A percentile compares a stretch with the other conserved stretches of the same genome.
Conservation (phyloP, 1,140 invertebrate genomes). For the Periplaneta americana region DNA sequence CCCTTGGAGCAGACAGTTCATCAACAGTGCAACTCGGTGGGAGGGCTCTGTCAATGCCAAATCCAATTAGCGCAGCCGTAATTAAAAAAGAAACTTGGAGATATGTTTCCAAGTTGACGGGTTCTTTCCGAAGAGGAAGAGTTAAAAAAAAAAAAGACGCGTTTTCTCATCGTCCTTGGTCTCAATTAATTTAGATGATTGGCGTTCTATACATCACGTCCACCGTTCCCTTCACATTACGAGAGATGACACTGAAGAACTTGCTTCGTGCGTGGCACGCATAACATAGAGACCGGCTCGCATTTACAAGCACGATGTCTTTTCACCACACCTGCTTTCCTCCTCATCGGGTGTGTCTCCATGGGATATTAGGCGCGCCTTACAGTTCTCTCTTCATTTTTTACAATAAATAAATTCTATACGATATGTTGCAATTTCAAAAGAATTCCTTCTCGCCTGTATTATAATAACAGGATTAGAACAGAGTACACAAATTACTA, state of each 20-base stretch:
- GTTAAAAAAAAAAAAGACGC: neutral
- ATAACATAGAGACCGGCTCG: too few relatives aligned
- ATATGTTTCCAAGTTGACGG: neutral
- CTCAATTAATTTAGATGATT: neutral
- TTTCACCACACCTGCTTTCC: too few relatives aligned
- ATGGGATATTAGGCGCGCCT: too few relatives aligned
- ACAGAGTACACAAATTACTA: too few relatives aligned
- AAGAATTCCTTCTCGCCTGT: too few relatives aligned
- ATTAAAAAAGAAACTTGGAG: neutral
- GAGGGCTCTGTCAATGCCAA: neutral
- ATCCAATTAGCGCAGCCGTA: neutral
- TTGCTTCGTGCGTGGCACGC: too few relatives aligned
- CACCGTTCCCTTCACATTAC: neutral
- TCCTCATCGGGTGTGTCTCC: too few relatives aligned
- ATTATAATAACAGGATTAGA: too few relatives aligned
- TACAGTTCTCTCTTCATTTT: too few relatives aligned
- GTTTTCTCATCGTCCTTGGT: neutral
- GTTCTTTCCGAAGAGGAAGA: neutral
- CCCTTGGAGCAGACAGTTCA: neutral
- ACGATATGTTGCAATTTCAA: too few relatives aligned
- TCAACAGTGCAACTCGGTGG: neutral
- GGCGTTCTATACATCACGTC: neutral
- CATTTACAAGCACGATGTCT: too few relatives aligned
- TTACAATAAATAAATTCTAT: too few relatives aligned
- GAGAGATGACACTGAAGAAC: neutral